Evolutionary conservation across 2,888 invertebrate genomes (phyloP).

Genomic region (Adelphocoris suturalis): DNA sequence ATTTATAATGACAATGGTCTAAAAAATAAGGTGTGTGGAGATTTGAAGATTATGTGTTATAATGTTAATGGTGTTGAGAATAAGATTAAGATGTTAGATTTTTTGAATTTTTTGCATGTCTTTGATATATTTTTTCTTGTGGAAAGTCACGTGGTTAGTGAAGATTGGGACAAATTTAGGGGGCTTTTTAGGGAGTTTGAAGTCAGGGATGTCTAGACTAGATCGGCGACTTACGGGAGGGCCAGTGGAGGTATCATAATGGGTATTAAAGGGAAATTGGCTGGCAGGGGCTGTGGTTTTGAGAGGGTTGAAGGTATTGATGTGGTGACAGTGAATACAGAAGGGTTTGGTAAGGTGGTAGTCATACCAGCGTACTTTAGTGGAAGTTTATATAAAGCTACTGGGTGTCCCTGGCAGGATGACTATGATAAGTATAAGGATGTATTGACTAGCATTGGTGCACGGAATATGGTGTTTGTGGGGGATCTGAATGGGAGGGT

Average conservation of each 20-base stretch:
- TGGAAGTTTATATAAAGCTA: neutral
- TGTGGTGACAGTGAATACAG: neutral
- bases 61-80: neutral
- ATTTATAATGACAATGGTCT: too few species aligned
- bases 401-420: neutral
- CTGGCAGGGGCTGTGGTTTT: too few species aligned
- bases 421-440: neutral
- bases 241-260: neutral
- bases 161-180: neutral
- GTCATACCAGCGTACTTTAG: neutral
- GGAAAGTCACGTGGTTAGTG: neutral
- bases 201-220: neutral
- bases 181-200: neutral
- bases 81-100: neutral
- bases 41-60: too few species aligned
- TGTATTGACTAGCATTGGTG: neutral
- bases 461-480: neutral
- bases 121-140: neutral
- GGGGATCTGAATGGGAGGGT: slow-evolving; percentile 42
- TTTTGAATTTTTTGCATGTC: neutral
- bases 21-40: too few species aligned
- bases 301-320: too few species aligned
- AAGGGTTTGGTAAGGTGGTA: neutral
- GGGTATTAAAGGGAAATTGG: too few species aligned
- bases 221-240: neutral